Evolutionary conservation across 2,113 vertebrate species (phyloP), one percentile per base, ranked within the genome.

Genomic region (Saccopteryx leptura): DNA sequence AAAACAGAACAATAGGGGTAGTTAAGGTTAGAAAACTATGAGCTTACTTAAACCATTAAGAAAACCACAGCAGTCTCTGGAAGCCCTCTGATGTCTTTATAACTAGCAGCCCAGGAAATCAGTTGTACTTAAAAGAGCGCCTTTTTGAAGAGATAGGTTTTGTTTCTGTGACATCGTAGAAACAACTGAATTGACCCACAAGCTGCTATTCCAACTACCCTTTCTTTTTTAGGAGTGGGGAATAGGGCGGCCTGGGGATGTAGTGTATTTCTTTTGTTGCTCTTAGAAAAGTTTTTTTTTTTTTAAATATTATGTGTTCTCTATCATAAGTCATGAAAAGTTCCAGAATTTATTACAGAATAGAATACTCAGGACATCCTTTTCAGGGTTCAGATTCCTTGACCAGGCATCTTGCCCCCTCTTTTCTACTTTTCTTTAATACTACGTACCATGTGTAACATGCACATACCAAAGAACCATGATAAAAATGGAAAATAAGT

Each of bases 361-460:
- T 69, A 6, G 33, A 88, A 74, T 88, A 60, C 26, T 86, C 3
- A 46, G n/a, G 23, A 48, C 13, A 26, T 80, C 33, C 24, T 81
- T 71, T 75, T 11, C 39, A 87, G 46, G 19, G 79, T 76, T 83
- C 39, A 39, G 7, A 58, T 89, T 76, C 48, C 48, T 76, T 87
- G 18, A 66, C 93, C 46, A 72, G 31, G 14, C 33, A 89, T 78
- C 24, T 89, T 69, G 50, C 58, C 31, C 31, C 39, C 54, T 94
- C 3, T 5, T 60, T 54, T 85, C 78, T 93, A 52, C 56, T 92
- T 6, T 94, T 10, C n/a, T 46, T 94, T 94, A 92, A 52, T 7
- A 76, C 26, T 89, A 39, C 39, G 3, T 39, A 82, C 58, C 50
- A 46, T 96, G 78, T 92, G 46, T 95, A 95, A 90, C 91, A 28